phyloP scores from a whole-genome alignment of 2,888 invertebrate species.

The Drosophila mulleri region DNA sequence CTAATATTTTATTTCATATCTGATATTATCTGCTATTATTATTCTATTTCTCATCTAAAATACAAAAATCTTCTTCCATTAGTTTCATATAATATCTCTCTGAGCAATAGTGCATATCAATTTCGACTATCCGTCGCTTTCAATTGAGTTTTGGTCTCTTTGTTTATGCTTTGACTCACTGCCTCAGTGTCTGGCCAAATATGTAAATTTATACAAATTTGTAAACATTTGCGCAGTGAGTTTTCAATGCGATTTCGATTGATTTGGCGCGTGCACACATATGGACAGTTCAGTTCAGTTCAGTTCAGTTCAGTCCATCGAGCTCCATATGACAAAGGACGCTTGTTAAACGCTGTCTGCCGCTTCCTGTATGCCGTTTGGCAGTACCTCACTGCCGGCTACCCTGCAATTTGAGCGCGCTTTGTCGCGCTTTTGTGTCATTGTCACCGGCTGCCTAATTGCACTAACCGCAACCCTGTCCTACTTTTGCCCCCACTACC shows the following conservation, averaged over 20 bases:
- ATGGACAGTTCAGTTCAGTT: conserved; percentile 3
- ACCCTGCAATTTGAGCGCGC: conserved; percentile 57
- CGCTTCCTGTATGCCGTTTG: conserved; percentile 50
- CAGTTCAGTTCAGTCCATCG: conserved; percentile 13
- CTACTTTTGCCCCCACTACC: conserved; percentile 11
- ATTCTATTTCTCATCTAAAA: no score
- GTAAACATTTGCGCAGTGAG: conserved; percentile 53
- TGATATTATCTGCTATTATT: no score
- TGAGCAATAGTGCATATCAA: neutral
- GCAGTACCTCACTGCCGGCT: conserved; percentile 12
- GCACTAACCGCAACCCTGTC: conserved; percentile 64
- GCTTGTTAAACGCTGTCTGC: conserved; percentile 61
- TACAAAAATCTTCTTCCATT: no score
- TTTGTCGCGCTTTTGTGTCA: conserved; percentile 77
- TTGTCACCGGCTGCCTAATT: conserved; percentile 77
- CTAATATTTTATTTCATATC: no score
- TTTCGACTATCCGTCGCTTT: neutral
- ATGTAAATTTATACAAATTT: conserved; percentile 62
- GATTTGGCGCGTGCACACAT: conserved; percentile 28
- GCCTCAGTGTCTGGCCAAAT: conserved; percentile 49
- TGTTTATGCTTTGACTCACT: conserved; percentile 29
- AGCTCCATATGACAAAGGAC: conserved; percentile 57
- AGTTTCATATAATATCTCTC: no score
- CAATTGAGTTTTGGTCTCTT: conserved; percentile 1
- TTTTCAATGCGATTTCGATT: conserved; percentile 36